phyloP scores from a whole-genome alignment of 1,140 invertebrate species.

The Neotoxoptera formosana region DNA sequence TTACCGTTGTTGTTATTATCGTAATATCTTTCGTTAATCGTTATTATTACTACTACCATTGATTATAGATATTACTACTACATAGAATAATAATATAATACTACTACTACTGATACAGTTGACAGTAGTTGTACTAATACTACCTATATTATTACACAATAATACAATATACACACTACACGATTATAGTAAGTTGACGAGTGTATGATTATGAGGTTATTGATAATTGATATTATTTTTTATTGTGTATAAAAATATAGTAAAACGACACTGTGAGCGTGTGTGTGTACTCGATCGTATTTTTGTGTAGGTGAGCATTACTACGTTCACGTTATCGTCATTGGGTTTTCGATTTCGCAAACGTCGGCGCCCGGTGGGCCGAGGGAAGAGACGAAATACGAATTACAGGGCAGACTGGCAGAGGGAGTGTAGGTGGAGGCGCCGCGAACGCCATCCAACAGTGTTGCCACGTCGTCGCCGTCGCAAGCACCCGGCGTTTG shows the following conservation, averaged over 20 bases:
- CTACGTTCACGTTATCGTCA: neutral
- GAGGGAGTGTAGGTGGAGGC: neutral
- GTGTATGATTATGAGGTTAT: neutral
- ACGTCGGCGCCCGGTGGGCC: neutral
- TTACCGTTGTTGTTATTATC: neutral
- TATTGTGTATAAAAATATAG: neutral
- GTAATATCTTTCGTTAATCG: neutral
- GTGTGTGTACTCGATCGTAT: neutral
- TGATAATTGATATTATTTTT: neutral
- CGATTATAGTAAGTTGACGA: neutral
- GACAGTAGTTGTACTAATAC: neutral
- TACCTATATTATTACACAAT: neutral
- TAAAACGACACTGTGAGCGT: neutral
- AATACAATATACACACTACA: neutral
- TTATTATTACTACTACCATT: neutral
- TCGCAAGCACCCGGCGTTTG: neutral
- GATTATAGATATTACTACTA: too few species aligned
- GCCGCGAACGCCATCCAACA: neutral
- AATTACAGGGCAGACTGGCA: neutral
- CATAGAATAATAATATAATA: too few species aligned
- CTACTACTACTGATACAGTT: neutral
- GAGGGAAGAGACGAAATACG: neutral
- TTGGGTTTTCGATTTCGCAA: constrained; percentile 25
- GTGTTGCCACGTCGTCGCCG: constrained; percentile 18
- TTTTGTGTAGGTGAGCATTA: neutral